Evolutionary conservation across 2,113 vertebrate species (phyloP), one percentile per base, ranked within the genome.

Genomic region (Lamprotornis superbus): DNA sequence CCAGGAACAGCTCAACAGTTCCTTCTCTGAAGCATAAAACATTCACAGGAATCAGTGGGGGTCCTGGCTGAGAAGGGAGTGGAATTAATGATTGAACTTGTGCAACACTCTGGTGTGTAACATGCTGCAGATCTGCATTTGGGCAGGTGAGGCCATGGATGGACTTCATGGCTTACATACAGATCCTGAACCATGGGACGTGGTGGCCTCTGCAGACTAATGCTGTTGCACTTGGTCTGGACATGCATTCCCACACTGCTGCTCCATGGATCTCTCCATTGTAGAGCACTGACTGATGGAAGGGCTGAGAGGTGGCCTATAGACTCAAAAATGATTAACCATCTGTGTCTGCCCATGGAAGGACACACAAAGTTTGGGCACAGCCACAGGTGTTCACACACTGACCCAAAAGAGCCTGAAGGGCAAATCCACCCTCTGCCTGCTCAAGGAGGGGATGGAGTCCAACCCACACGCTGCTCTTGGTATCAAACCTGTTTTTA

Each of bases 71-170:
- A 70, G 88, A 83, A 74, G n/a, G 52, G 60, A 88, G 31, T 7
- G 21, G 71, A 67, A 88, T 90, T 93, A 6, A 5, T 83, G 12
- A n/a, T 86, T 74, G 83, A 15, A 33, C 33, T 23, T 57, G 33
- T 52, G 33, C 33, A 78, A 2, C 0, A 1, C 4, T 56, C 4
- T 56, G 60, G n/a, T 3, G 0, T 10, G 7, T 78, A 60, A 68
- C 0, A 0, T 35, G 30, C 83, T 91, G 37, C 86, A 68, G 69
- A n/a, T n/a, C 64, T 68, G 60, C 0, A 0, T 20, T 2, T 64
- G 74, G 73, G 44, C 39, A 52, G 61, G 44, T 1, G 0, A 52
- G 44, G 65, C 68, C 31, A 3, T n/a, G 28, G 46, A 24, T 7
- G 37, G 57, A 21, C 73, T 46, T 76, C 23, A 42, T 37, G 33